A percentile compares a stretch with the other conserved stretches of the same genome.
Evolutionary conservation across 2,888 invertebrate species (phyloP).

Genomic region (Heteromurus nitidus): DNA sequence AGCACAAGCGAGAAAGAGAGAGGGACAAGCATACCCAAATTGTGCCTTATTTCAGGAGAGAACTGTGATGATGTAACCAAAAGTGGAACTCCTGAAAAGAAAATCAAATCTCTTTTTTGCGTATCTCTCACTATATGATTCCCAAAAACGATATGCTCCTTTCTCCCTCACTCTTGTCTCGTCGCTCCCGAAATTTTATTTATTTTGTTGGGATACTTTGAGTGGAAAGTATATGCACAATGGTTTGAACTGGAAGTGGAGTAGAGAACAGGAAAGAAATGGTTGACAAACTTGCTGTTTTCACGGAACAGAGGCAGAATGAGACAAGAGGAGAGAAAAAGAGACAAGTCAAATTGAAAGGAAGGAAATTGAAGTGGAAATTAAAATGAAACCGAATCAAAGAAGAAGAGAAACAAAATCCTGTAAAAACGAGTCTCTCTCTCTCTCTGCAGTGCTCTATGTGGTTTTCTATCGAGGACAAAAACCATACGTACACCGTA

Average conservation of each 20-base stretch:
- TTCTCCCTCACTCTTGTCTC: too few species aligned
- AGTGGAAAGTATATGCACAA: constrained; percentile 18
- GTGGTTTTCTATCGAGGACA: too few species aligned
- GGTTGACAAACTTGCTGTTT: constrained; percentile 62
- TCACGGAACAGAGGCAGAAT: constrained; percentile 45
- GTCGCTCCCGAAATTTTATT: not conserved
- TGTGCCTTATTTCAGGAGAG: not conserved
- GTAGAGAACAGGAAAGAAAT: constrained; percentile 60
- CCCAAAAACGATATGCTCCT: constrained; percentile 19
- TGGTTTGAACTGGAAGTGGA: constrained; percentile 5
- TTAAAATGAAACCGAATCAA: constrained; percentile 67
- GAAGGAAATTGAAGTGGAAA: constrained; percentile 69
- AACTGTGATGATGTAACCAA: constrained; percentile 10
- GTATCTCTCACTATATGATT: not conserved
- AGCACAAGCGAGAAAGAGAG: not conserved
- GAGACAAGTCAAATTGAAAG: constrained; percentile 66
- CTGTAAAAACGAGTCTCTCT: constrained; percentile 49
- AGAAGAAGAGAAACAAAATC: constrained; percentile 61
- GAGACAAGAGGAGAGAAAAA: constrained; percentile 47
- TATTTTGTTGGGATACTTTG: constrained; percentile 43
- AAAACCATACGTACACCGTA: too few species aligned
- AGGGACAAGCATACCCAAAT: not conserved
- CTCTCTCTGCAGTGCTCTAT: too few species aligned
- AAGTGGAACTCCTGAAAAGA: constrained; percentile 19
- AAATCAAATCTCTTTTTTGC: constrained; percentile 1